Percentiles rank a stretch among this genome's conserved stretches.
Conservation (phyloP, 2,113 vertebrate genomes). For the Melanostigma gelatinosum region DNA sequence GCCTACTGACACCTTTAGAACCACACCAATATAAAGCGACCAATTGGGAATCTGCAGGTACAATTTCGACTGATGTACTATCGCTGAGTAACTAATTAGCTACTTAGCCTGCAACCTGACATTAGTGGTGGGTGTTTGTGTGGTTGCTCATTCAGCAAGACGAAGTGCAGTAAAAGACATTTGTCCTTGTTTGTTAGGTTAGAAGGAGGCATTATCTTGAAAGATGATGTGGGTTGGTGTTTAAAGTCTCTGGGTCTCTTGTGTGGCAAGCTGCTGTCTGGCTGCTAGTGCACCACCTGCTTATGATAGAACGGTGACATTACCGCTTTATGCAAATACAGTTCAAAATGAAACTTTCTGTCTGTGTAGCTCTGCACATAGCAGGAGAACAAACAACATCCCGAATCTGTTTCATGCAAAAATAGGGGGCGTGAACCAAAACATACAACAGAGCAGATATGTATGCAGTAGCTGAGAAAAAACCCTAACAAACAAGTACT, state of each 20-base stretch:
- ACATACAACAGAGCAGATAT: not conserved
- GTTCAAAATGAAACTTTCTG: not conserved
- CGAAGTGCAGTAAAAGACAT: not conserved
- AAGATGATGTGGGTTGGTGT: not conserved
- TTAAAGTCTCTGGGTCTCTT: not conserved
- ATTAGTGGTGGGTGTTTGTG: not conserved
- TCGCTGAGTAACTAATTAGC: not conserved
- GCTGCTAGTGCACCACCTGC: not conserved
- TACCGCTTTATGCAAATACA: not conserved
- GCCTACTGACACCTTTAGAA: not conserved
- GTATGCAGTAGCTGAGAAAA: not conserved
- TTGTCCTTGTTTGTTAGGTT: not conserved
- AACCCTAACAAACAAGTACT: not conserved
- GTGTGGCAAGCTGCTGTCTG: conserved; percentile 1
- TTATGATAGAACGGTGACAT: not conserved
- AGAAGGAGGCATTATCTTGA: not conserved
- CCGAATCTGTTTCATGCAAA: not conserved
- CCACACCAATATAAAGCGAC: not conserved
- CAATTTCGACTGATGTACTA: not conserved
- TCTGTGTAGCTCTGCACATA: not conserved
- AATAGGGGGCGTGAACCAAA: not conserved
- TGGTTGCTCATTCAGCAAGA: conserved; percentile 10
- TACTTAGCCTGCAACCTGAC: not conserved
- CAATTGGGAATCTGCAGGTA: not conserved
- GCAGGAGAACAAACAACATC: not conserved